Evolutionary conservation across 2,113 vertebrate species (phyloP), one percentile per base, ranked within the genome.

Genomic region (Equus przewalskii): DNA sequence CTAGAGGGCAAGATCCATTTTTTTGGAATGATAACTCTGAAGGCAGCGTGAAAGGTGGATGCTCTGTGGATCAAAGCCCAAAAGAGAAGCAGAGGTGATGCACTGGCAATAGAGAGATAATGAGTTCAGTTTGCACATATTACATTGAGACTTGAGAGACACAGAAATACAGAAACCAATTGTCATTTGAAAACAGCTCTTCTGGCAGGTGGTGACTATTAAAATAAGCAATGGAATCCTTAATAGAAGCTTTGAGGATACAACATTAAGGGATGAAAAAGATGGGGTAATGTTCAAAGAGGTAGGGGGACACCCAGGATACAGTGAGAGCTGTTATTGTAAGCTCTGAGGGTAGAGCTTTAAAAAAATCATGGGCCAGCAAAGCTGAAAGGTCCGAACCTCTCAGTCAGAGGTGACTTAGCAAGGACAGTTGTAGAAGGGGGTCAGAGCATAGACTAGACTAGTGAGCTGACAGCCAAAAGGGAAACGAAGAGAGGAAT

Each of bases 141-240:
- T 44, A 60, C 6, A 22, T 5, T 41, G 28, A 46, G 56, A 84
- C 10, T 56, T 62, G 26, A 54, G 67, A 96, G n/a, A 36, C 36
- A 26, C 1, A 41, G 1, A 86, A 56, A 86, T 28, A 26, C 7
- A 90, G 56, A 49, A 83, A 79, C 22, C 58, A 69, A 51, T 0
- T 49, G 69, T 21, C 24, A 69, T n/a, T 83, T 67, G 60, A 86
- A 80, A 91, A 24, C 12, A 88, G 33, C 13, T 92, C 56, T 89
- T 51, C 21, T 58, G 14, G 56, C 56, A 46, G 60, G 41, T 76
- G 33, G 41, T 30, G 46, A 83, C 88, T 94, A n/a, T 5, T 95
- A 69, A 95, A 95, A 90, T 36, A 92, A 92, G 58, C 6, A 19
- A 67, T 70, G 15, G 26, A 81, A 85, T 44, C 28, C 26, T 54